Conservation (phyloP, 2,113 vertebrate genomes). For the Psephotus haematonotus region DNA sequence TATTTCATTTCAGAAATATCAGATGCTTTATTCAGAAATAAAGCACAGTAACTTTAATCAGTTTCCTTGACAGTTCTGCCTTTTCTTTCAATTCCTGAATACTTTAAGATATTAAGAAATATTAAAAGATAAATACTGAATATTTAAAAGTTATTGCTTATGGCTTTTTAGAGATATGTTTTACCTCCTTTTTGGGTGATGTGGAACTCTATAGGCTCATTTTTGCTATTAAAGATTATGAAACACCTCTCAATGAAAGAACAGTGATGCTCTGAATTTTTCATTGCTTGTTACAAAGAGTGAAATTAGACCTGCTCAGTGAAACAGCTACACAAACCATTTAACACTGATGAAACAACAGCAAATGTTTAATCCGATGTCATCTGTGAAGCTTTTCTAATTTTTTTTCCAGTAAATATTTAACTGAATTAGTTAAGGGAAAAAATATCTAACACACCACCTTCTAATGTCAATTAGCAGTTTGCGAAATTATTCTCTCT, state of each 20-base stretch:
- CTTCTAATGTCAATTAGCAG: not conserved
- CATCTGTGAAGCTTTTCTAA: not conserved
- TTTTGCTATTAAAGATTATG: not conserved
- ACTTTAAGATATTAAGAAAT: not conserved
- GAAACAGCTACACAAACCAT: conserved; percentile 1
- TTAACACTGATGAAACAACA: not conserved
- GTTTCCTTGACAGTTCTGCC: not conserved
- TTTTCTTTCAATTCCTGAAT: conserved; percentile 20
- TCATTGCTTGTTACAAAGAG: not conserved
- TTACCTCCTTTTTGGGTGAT: not conserved
- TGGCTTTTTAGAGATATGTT: not conserved
- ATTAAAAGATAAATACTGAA: conserved; percentile 9
- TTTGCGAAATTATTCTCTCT: not conserved
- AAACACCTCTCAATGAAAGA: not conserved
- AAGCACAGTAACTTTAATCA: not conserved
- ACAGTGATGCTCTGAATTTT: not conserved
- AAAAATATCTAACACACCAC: not conserved
- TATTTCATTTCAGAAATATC: not conserved
- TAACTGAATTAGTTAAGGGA: not conserved
- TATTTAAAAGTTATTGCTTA: not conserved
- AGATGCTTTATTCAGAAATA: not conserved
- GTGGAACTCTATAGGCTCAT: not conserved
- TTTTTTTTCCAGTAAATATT: not conserved
- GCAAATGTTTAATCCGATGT: not conserved
- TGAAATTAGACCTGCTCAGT: not conserved